Evolutionary conservation across 2,113 vertebrate species (phyloP).

Genomic region (Tauraco erythrolophus): DNA sequence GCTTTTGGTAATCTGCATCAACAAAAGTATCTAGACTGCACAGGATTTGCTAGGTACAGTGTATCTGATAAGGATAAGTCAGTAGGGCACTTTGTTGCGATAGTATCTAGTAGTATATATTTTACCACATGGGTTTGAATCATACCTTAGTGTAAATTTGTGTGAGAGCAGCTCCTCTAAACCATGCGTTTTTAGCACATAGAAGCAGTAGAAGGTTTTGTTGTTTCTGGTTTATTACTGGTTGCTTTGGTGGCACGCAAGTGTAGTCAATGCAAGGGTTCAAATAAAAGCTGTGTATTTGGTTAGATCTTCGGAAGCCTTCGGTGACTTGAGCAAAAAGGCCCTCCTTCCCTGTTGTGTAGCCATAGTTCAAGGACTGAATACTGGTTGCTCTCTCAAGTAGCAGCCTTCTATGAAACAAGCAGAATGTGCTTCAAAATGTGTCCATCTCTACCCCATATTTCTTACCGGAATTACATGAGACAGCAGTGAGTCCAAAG

Average conservation of each 20-base stretch:
- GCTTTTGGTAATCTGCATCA: not conserved
- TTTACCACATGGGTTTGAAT: not conserved
- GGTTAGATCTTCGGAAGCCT: not conserved
- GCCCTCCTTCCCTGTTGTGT: not conserved
- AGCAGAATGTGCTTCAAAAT: not conserved
- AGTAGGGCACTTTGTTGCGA: not conserved
- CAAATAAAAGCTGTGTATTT: not conserved
- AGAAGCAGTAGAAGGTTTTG: not conserved
- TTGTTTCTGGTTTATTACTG: not conserved
- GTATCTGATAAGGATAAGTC: not conserved
- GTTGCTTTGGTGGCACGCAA: not conserved
- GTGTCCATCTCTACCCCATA: not conserved
- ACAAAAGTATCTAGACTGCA: not conserved
- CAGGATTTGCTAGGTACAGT: not conserved
- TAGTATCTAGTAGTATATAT: not conserved
- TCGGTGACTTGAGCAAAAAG: not conserved
- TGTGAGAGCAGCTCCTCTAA: not conserved
- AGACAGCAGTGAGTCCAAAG: not conserved
- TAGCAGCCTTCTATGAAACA: not conserved
- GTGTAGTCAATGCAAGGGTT: not conserved
- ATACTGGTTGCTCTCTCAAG: not conserved
- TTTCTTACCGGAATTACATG: not conserved
- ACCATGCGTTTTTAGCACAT: not conserved
- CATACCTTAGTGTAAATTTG: not conserved
- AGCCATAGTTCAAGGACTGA: not conserved